These are phyloP conservation scores for Mesaphorura yosii DNA, from an alignment of 1,140 invertebrate genomes.

Conservation along the genomic window DNA sequence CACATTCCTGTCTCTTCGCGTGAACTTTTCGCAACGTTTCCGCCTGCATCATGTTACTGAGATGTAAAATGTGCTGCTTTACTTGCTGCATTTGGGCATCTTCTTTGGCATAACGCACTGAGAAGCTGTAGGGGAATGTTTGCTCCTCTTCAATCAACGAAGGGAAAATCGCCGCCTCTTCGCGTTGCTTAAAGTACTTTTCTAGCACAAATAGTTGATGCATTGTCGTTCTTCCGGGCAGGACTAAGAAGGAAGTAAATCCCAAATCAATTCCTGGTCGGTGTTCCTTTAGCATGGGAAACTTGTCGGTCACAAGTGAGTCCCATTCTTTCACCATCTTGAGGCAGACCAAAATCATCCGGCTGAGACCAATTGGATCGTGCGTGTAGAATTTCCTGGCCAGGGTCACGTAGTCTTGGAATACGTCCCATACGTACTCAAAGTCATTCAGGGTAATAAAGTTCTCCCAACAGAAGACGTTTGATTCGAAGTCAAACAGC, in stretches of 20 bases:
- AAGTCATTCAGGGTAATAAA: neutral
- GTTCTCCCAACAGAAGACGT: constrained; percentile 1
- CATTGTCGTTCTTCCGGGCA: constrained; percentile 8
- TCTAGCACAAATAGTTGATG: neutral
- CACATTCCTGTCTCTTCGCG: neutral
- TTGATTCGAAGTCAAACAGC: constrained; percentile 15
- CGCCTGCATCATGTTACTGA: neutral
- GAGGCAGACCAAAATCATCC: constrained; percentile 5
- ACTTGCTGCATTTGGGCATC: neutral
- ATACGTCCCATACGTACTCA: constrained; percentile 1
- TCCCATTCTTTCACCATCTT: constrained; percentile 15
- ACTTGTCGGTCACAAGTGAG: neutral
- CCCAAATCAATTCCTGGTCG: constrained; percentile 4
- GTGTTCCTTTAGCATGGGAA: constrained; percentile 1
- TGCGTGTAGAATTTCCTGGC: neutral
- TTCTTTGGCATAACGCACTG: neutral
- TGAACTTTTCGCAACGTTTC: constrained; percentile 1
- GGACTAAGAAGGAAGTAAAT: constrained; percentile 1
- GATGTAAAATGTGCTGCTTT: neutral
- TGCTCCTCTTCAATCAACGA: constrained; percentile 6
- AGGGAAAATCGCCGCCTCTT: neutral
- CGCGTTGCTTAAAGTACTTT: constrained; percentile 1
- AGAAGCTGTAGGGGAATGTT: neutral
- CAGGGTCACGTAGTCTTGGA: neutral
- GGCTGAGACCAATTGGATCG: constrained; percentile 5